Evolutionary conservation across 2,888 invertebrate species (phyloP), one percentile per base, ranked within the genome.

Genomic region (Volucella bombylans): DNA sequence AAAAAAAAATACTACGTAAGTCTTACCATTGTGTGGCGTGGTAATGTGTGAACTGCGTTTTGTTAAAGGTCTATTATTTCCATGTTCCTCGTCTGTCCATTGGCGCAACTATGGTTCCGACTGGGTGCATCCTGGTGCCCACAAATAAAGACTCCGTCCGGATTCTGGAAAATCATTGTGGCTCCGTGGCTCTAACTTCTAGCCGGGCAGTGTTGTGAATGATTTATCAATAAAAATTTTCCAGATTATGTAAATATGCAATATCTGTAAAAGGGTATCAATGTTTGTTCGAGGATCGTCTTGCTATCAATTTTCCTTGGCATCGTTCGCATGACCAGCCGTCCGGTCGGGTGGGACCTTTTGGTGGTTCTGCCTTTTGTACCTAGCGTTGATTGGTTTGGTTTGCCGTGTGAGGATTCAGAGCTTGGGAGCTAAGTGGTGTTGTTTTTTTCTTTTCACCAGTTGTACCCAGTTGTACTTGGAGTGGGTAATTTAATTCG

Each of bases 11-110:
- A 6, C 49, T 50, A 54, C 62, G 49, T 43, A 23, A 73, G 59
- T 41, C 61, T 43, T 64, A 65, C 82, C 81, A 86, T 86, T 86
- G 81, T 86, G 72, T 49, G 38, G 77, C 64, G 86, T 82, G 77
- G 86, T 86, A 82, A 86, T 86, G 86, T 86, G 86, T 86, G 86
- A 86, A 86, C 82, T 86, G 86, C 82, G 82, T 86, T 86, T 86
- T 82, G 86, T 86, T 82, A 69, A 78, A 86, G 86, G 73, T 73
- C 86, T 82, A 86, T 86, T 86, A 86, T 86, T 86, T 82, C 82
- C 86, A 86, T 86, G 82, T 86, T 86, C 69, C 18, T 72, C 50
- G 73, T 73, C 73, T 74, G 47, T 64, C 18, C 64, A 4, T 31
- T 62, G 55, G 18, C 15, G 31, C 31, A 55, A 14, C 47, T 69